A percentile compares a stretch with the other conserved stretches of the same genome.
phyloP scores from a whole-genome alignment of 2,888 invertebrate genomes.

The Sylvicola cinctus region DNA sequence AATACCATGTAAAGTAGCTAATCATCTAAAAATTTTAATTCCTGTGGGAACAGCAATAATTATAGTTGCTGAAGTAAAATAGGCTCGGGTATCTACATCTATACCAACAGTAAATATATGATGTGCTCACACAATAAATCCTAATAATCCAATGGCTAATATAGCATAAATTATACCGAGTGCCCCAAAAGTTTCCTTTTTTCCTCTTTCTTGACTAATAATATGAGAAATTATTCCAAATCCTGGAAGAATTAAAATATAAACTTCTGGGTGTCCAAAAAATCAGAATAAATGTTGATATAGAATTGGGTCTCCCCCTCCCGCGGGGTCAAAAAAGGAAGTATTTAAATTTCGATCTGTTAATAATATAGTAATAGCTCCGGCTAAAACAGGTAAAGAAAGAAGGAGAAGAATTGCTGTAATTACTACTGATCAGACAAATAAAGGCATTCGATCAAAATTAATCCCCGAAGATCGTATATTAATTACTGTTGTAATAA shows the following conservation, averaged over 20 bases:
- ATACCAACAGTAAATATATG: conserved; percentile 72
- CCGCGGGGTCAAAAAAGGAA: conserved; percentile 59
- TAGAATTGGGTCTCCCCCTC: conserved; percentile 61
- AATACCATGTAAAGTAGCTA: conserved; percentile 45
- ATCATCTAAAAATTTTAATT: conserved; percentile 65
- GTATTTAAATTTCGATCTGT: conserved; percentile 65
- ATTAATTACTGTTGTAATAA: conserved; percentile 56
- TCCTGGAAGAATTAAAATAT: conserved; percentile 67
- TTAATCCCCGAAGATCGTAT: conserved; percentile 38
- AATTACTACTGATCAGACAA: conserved; percentile 50
- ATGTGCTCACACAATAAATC: conserved; percentile 69
- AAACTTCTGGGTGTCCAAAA: conserved; percentile 74
- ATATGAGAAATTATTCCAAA: conserved; percentile 67
- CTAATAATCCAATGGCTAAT: conserved; percentile 58
- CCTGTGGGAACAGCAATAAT: conserved; percentile 74
- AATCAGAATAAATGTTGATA: conserved; percentile 77
- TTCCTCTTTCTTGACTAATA: conserved; percentile 50
- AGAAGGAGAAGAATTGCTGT: conserved; percentile 42
- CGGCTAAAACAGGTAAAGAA: conserved; percentile 55
- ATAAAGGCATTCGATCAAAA: conserved; percentile 45
- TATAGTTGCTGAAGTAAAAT: conserved; percentile 68
- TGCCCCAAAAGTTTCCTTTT: conserved; percentile 50
- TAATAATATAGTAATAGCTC: conserved; percentile 59
- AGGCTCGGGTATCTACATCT: conserved; percentile 66
- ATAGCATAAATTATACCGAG: conserved; percentile 72